A percentile compares a stretch with the other conserved stretches of the same genome.
Conservation (phyloP, 2,888 invertebrate genomes). For the Spialia ferax region DNA sequence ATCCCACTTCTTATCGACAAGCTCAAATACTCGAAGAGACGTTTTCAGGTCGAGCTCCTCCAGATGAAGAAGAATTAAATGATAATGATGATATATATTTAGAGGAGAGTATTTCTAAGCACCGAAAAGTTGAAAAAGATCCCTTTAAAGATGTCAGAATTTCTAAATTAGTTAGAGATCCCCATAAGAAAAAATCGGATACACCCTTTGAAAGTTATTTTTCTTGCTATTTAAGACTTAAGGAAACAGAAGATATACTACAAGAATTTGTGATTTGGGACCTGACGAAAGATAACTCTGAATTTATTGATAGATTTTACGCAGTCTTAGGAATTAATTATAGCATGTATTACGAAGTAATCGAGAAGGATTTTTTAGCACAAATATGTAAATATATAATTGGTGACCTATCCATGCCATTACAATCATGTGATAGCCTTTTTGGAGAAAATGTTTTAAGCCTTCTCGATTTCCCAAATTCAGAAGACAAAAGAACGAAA, state of each 20-base stretch:
- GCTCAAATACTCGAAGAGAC: constrained; percentile 87
- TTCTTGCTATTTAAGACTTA: constrained; percentile 85
- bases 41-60: constrained; percentile 82
- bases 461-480: constrained; percentile 64
- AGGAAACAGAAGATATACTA: constrained; percentile 72
- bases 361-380: constrained; percentile 84
- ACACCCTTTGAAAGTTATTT: constrained; percentile 84
- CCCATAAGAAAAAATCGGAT: constrained; percentile 66
- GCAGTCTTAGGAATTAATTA: constrained; percentile 85
- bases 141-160: constrained; percentile 64
- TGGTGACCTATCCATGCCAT: constrained; percentile 68
- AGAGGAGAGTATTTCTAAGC: constrained; percentile 71
- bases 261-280: constrained; percentile 76
- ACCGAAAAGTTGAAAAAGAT: constrained; percentile 71
- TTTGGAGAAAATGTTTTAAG: constrained; percentile 75
- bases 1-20: constrained; percentile 86
- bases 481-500: constrained; percentile 70
- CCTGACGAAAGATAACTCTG: constrained; percentile 72
- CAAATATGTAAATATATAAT: constrained; percentile 79
- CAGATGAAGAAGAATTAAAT: constrained; percentile 65
- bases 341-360: constrained; percentile 84
- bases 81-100: constrained; percentile 75
- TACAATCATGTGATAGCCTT: constrained; percentile 65
- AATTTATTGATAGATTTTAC: constrained; percentile 87
- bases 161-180: constrained; percentile 84